These are phyloP conservation scores for Pseudorhombus dupliciocellatus DNA, from an alignment of 2,113 vertebrate genomes.

Conservation along the genomic window DNA sequence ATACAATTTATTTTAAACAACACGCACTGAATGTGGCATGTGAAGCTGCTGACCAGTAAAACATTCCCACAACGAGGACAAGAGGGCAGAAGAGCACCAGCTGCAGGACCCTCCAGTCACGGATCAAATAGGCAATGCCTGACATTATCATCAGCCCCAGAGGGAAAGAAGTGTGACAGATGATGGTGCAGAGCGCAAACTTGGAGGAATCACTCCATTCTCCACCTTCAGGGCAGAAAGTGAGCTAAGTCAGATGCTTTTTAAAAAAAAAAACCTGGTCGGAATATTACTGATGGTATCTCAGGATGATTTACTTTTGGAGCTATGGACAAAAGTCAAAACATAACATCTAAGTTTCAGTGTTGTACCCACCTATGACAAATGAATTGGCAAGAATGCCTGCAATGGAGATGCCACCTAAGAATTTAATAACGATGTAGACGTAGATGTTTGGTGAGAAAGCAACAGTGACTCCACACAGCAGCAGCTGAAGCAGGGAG, in stretches of 20 bases:
- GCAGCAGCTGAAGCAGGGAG: constrained; percentile 75
- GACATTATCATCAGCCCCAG: constrained; percentile 84
- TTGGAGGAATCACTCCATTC: constrained; percentile 87
- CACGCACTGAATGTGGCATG: neutral
- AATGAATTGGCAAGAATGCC: constrained; percentile 78
- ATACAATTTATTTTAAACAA: too few relatives aligned
- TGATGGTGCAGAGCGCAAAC: constrained; percentile 81
- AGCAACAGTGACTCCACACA: constrained; percentile 77
- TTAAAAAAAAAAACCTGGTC: too few relatives aligned
- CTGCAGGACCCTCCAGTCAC: constrained; percentile 87
- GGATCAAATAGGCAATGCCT: constrained; percentile 83
- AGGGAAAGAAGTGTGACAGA: constrained; percentile 76
- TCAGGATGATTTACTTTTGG: too few relatives aligned
- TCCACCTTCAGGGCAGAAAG: constrained; percentile 73
- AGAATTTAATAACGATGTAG: constrained; percentile 84
- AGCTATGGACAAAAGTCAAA: too few relatives aligned
- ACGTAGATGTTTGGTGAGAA: constrained; percentile 86
- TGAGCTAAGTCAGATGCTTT: neutral
- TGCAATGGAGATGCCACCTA: constrained; percentile 74
- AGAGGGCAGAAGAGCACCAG: constrained; percentile 79
- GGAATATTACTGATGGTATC: too few relatives aligned
- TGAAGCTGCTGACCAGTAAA: constrained; percentile 77
- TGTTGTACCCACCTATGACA: constrained; percentile 79
- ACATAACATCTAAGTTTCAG: neutral
- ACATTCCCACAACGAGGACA: constrained; percentile 73